Percentiles rank a stretch among this genome's conserved stretches.
Evolutionary conservation across 2,113 vertebrate species (phyloP).

Genomic region (Promerops cafer): DNA sequence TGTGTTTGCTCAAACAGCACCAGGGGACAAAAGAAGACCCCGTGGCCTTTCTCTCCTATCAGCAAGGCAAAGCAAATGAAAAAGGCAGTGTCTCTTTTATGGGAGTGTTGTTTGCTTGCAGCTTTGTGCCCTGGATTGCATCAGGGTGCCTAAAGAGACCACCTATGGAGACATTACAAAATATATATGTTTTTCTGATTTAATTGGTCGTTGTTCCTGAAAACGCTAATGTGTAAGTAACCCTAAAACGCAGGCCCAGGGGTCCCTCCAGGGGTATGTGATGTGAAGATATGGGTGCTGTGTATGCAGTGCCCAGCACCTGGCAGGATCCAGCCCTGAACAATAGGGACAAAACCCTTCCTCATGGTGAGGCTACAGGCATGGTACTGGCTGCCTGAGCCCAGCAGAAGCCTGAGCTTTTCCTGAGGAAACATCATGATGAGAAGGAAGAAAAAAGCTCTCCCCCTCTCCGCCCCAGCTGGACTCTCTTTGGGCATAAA

Average conservation of each 20-base stretch:
- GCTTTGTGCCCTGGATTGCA: neutral
- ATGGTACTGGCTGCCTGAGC: accelerated
- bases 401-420: neutral
- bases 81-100: neutral
- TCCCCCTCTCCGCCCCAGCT: accelerated
- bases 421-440: neutral
- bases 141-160: neutral
- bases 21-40: neutral
- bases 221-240: neutral
- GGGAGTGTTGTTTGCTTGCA: neutral
- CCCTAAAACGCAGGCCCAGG: neutral
- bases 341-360: neutral
- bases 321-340: neutral
- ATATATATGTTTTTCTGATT: neutral
- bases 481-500: neutral
- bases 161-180: neutral
- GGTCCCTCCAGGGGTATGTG: neutral
- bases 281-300: neutral
- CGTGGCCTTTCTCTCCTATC: neutral
- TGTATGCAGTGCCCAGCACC: neutral
- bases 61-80: neutral
- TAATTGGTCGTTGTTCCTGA: neutral
- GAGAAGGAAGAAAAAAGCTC: neutral
- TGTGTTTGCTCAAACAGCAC: neutral
- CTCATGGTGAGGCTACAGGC: neutral